Conservation (phyloP, 2,888 invertebrate genomes). For the Bugula neritina region DNA sequence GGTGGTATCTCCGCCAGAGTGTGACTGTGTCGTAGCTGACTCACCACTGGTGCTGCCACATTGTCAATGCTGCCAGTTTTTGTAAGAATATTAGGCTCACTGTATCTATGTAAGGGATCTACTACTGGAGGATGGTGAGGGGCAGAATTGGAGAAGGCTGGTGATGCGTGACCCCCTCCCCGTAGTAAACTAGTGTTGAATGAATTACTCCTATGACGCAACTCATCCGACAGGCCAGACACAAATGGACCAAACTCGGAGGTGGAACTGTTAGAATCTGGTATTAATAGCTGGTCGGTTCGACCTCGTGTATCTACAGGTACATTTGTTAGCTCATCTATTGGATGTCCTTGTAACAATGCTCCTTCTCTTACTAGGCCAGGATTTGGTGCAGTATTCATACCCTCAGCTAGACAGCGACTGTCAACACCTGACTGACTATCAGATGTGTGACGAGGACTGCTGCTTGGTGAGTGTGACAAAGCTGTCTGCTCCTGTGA, state of each 20-base stretch:
- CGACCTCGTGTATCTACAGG: not conserved
- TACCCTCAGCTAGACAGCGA: not conserved
- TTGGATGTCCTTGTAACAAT: conserved; percentile 25
- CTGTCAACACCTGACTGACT: not conserved
- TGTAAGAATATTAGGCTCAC: not conserved
- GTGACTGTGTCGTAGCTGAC: conserved; percentile 8
- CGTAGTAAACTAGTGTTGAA: not conserved
- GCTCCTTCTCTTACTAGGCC: no score
- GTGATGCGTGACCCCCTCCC: not conserved
- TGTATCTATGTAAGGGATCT: not conserved
- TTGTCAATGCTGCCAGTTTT: conserved; percentile 2
- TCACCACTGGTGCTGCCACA: not conserved
- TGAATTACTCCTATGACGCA: not conserved
- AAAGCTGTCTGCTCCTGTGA: not conserved
- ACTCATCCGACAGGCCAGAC: not conserved
- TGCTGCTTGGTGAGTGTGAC: not conserved
- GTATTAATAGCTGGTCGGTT: not conserved
- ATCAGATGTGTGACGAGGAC: no score
- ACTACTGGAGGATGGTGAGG: not conserved
- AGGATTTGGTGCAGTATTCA: not conserved
- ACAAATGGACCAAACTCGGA: conserved; percentile 18
- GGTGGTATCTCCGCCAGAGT: conserved; percentile 7
- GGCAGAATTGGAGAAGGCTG: not conserved
- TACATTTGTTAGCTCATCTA: conserved; percentile 4
- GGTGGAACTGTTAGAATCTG: not conserved